Conservation (phyloP, 1,140 invertebrate genomes). For the Gonatopus flavifemur region DNA sequence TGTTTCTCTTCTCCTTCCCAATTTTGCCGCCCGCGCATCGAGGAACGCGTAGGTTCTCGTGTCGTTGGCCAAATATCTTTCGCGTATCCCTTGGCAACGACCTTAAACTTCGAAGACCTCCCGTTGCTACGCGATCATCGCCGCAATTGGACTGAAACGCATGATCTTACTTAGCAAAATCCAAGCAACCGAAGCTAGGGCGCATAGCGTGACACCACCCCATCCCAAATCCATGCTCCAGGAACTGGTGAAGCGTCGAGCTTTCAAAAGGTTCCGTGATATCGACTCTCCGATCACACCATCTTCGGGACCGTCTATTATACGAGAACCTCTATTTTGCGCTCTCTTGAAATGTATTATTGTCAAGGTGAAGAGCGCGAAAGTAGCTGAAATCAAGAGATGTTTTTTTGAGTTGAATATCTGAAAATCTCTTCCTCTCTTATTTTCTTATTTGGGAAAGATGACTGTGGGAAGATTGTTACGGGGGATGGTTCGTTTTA, state of each 20-base stretch:
- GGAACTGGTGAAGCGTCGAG: slow-evolving; percentile 73
- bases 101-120: slow-evolving; percentile 42
- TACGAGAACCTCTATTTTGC: slow-evolving; percentile 63
- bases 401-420: too few relatives aligned
- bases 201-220: slow-evolving; percentile 77
- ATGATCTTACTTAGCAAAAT: slow-evolving; percentile 86
- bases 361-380: slow-evolving; percentile 84
- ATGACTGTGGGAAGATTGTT: too few relatives aligned
- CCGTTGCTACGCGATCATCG: slow-evolving; percentile 66
- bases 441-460: too few relatives aligned
- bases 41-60: slow-evolving; percentile 1
- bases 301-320: slow-evolving; percentile 66
- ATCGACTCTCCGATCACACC: slow-evolving; percentile 66
- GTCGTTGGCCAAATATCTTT: slow-evolving; percentile 7
- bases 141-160: slow-evolving; percentile 80
- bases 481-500: too few relatives aligned
- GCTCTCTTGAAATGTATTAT: slow-evolving; percentile 87
- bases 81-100: slow-evolving; percentile 21
- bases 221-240: slow-evolving; percentile 84
- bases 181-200: slow-evolving; percentile 80
- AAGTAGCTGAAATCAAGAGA: slow-evolving; percentile 76
- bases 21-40: background rate
- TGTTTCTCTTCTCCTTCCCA: background rate
- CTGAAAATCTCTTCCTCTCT: too few relatives aligned
- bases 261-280: slow-evolving; percentile 56